Evolutionary conservation across 1,140 invertebrate species (phyloP).

Genomic region (Chironomus striatipennis): DNA sequence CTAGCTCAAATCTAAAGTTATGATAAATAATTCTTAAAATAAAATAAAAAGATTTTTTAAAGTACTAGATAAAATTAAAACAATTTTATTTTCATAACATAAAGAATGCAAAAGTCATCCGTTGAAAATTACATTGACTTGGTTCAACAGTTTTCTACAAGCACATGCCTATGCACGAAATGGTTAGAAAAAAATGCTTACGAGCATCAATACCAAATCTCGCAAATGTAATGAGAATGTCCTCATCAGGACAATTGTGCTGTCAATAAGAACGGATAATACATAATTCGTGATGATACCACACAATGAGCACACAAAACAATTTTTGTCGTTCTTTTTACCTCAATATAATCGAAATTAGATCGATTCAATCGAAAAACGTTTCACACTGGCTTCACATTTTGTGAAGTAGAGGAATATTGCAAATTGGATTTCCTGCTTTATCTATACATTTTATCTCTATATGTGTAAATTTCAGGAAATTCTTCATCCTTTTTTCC

Average conservation of each 20-base stretch:
- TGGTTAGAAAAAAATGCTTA: background rate
- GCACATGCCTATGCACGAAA: too few relatives aligned
- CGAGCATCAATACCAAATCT: background rate
- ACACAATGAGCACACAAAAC: background rate
- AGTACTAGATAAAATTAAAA: too few relatives aligned
- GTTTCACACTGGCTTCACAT: conserved; percentile 11
- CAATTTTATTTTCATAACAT: too few relatives aligned
- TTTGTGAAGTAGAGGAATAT: background rate
- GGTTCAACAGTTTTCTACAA: too few relatives aligned
- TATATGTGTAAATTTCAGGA: background rate
- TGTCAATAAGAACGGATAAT: background rate
- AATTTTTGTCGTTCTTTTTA: background rate
- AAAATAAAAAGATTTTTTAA: too few relatives aligned
- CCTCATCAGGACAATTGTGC: background rate
- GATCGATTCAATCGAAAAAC: background rate
- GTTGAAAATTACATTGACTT: too few relatives aligned
- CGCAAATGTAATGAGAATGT: background rate
- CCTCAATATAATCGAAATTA: background rate
- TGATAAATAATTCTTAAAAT: too few relatives aligned
- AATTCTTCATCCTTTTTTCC: background rate
- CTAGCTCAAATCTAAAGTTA: too few relatives aligned
- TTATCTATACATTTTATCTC: background rate
- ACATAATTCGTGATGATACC: background rate
- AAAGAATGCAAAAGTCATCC: too few relatives aligned
- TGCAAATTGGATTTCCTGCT: background rate